phyloP scores from a whole-genome alignment of 2,113 vertebrate genomes.

The Zeus faber region DNA sequence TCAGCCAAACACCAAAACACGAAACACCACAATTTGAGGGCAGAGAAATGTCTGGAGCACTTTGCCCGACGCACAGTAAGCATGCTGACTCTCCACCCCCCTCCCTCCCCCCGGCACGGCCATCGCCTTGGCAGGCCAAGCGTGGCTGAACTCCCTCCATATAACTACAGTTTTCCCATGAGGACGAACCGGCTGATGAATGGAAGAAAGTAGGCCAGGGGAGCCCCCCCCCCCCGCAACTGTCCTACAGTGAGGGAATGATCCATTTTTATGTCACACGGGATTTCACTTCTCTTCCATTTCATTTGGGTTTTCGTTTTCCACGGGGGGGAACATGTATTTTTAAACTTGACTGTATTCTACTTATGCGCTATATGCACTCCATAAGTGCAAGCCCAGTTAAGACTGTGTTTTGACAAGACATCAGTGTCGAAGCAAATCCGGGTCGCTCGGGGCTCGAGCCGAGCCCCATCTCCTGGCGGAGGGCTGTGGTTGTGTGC shows the following conservation, averaged over 20 bases:
- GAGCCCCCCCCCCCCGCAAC: conserved; percentile 16
- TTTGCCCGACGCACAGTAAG: conserved; percentile 29
- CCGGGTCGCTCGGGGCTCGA: conserved; percentile 14
- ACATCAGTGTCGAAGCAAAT: conserved; percentile 11
- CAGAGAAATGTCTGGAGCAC: conserved; percentile 16
- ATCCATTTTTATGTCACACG: conserved; percentile 51
- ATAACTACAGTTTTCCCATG: conserved; percentile 55
- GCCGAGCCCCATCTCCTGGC: conserved; percentile 12
- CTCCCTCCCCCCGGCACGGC: conserved; percentile 24
- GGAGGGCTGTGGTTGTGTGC: conserved; percentile 27
- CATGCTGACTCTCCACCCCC: conserved; percentile 25
- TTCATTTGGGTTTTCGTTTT: conserved; percentile 33
- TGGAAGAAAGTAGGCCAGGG: conserved; percentile 69
- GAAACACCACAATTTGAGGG: background rate
- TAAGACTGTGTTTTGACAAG: conserved; percentile 22
- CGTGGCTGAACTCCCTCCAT: conserved; percentile 57
- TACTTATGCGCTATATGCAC: conserved; percentile 10
- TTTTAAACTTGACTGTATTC: conserved; percentile 18
- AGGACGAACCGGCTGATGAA: conserved; percentile 46
- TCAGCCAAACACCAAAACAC: background rate
- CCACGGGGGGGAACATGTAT: conserved; percentile 14
- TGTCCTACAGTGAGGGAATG: conserved; percentile 27
- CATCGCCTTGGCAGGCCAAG: conserved; percentile 58
- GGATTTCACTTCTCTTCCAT: conserved; percentile 23
- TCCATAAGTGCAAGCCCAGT: background rate